A percentile compares a stretch with the other conserved stretches of the same genome.
These are phyloP conservation scores for Drosophila truncata DNA, from an alignment of 1,140 invertebrate species.

Conservation along the genomic window DNA sequence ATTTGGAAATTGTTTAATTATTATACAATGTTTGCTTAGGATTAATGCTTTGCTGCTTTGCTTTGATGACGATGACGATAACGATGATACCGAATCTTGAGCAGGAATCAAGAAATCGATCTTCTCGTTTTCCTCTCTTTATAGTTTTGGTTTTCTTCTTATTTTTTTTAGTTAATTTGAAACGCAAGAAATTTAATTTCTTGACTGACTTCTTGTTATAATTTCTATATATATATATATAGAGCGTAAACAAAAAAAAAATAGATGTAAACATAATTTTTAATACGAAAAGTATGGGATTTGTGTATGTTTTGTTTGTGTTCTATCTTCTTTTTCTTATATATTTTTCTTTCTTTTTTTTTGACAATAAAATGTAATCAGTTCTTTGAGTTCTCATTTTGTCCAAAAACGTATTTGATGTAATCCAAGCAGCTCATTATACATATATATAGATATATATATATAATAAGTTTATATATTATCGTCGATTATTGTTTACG, in stretches of 20 bases:
- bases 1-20: slow-evolving; percentile 69
- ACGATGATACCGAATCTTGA: neutral
- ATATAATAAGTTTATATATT: slow-evolving; percentile 7
- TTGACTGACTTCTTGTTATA: slow-evolving; percentile 57
- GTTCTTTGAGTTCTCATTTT: slow-evolving; percentile 78
- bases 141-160: slow-evolving; percentile 30
- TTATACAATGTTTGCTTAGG: slow-evolving; percentile 51
- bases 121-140: slow-evolving; percentile 21
- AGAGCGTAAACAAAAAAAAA: slow-evolving; percentile 41
- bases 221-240: slow-evolving; percentile 25
- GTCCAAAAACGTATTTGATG: slow-evolving; percentile 26
- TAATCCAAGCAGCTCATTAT: slow-evolving; percentile 38
- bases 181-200: slow-evolving; percentile 76
- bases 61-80: slow-evolving; percentile 3
- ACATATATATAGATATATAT: neutral
- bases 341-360: neutral
- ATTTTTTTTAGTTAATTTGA: slow-evolving; percentile 39
- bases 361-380: slow-evolving; percentile 69
- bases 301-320: slow-evolving; percentile 15
- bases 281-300: slow-evolving; percentile 8
- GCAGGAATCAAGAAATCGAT: slow-evolving; percentile 17
- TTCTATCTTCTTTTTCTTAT: neutral
- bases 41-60: slow-evolving; percentile 14
- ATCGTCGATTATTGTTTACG: slow-evolving; percentile 40
- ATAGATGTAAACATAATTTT: slow-evolving; percentile 15